Evolutionary conservation across 2,113 vertebrate species (phyloP).

Genomic region (Neodon shergylaensis): DNA sequence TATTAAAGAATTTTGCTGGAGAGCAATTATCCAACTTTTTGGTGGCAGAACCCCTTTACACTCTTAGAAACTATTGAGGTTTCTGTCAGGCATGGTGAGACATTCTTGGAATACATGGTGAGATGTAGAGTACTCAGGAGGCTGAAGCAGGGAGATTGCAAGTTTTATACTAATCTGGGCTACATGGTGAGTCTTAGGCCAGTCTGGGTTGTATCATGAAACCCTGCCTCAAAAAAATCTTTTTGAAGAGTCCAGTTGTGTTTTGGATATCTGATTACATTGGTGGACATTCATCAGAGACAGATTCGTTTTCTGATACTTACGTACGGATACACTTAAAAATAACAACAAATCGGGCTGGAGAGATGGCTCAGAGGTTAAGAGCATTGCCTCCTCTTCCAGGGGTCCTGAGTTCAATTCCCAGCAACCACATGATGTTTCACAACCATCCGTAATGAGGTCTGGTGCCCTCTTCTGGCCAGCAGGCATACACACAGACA

Average conservation of each 20-base stretch:
- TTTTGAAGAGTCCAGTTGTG: too few species aligned
- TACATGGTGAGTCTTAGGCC: background rate
- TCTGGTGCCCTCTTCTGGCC: too few species aligned
- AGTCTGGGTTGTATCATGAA: background rate
- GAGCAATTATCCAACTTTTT: background rate
- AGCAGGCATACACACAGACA: too few species aligned
- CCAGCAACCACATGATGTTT: too few species aligned
- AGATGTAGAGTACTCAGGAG: background rate
- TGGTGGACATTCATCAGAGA: background rate
- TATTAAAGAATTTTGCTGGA: background rate
- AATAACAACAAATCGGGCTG: background rate
- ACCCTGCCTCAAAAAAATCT: too few species aligned
- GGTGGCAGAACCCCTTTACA: background rate
- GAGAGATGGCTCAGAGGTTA: too few species aligned
- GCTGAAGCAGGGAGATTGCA: background rate
- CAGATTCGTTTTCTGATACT: background rate
- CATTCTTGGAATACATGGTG: background rate
- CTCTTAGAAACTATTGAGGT: conserved; percentile 1
- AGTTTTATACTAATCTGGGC: background rate
- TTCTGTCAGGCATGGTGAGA: background rate
- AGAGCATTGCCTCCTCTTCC: too few species aligned
- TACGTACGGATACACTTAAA: background rate
- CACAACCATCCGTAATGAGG: too few species aligned
- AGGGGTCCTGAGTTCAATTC: too few species aligned
- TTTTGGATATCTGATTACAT: background rate